Evolutionary conservation across 2,113 vertebrate genomes (phyloP), one percentile per base, ranked within the genome.

Genomic region (Siphamia tubifer): DNA sequence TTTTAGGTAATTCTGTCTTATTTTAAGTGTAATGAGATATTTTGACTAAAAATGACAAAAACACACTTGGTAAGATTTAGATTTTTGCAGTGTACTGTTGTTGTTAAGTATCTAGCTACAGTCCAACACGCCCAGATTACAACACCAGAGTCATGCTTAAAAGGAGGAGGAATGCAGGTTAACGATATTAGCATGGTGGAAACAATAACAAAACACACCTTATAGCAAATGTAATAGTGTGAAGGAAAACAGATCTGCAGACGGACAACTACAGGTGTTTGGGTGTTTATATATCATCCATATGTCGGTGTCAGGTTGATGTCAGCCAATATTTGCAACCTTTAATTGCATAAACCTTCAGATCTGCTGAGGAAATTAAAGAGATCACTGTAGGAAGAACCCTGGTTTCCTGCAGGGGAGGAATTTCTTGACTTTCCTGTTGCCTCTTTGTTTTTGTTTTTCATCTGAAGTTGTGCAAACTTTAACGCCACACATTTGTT

Each of bases 321-420:
- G 32, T 25, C 19, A 39, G 42, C n/a, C 39, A 54, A 15, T 49
- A 21, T 15, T 8, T 44, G 8, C 38, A 9, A n/a, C 3, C 27
- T 74, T 24, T 25, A 60, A 23, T 66, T 63, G 5, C 36, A 44
- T 53, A 38, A 17, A 60, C 20, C 34, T 6, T 17, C 8, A 39
- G n/a, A 19, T n/a, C 43, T 43, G 30, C 47, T 32, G 51, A 71
- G 84, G 79, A 83, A 84, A 81, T 79, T 1, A 73, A 83, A 79
- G n/a, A 68, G 63, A 66, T 82, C 23, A 60, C 64, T 42, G 51
- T 36, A 32, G 36, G 36, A 51, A 25, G 16, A 60, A 27, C 21
- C 19, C n/a, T 16, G 35, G 77, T 72, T 73, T 72, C 64, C 72
- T 68, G 64, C 48, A 4, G 21, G 0, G 10, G 43, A 58, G 8